phyloP scores from a whole-genome alignment of 2,797 vertebrate genomes.

The Microctenopoma steveboyesi region DNA sequence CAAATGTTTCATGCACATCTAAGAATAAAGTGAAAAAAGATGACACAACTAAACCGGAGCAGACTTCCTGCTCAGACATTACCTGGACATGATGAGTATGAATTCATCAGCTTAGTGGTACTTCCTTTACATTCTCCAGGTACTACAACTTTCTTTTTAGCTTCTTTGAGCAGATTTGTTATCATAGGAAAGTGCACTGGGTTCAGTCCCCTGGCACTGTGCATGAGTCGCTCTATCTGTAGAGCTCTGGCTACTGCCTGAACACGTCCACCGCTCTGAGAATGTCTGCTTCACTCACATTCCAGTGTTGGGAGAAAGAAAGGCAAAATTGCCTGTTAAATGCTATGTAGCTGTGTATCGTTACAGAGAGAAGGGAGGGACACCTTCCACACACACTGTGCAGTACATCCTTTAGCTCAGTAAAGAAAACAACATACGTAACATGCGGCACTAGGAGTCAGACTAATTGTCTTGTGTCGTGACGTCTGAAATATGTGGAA shows the following conservation, averaged over 20 bases:
- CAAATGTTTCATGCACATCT: neutral
- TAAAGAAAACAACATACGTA: conserved; percentile 10
- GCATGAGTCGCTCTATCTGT: conserved; percentile 31
- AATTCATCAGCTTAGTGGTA: neutral
- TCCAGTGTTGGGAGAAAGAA: conserved; percentile 71
- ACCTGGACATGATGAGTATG: neutral
- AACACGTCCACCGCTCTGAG: conserved; percentile 71
- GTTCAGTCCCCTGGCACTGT: conserved; percentile 18
- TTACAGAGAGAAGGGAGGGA: conserved; percentile 19
- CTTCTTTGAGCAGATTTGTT: conserved; percentile 2
- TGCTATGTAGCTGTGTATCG: conserved; percentile 28
- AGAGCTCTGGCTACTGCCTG: conserved; percentile 68
- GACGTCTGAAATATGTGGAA: neutral
- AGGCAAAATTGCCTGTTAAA: conserved; percentile 52
- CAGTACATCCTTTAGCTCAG: conserved; percentile 5
- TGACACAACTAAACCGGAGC: too few relatives aligned
- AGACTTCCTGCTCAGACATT: too few relatives aligned
- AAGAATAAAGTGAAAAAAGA: too few relatives aligned
- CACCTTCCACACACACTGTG: conserved; percentile 1
- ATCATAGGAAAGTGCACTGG: conserved; percentile 3
- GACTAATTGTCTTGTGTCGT: neutral
- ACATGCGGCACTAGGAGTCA: neutral
- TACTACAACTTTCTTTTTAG: neutral
- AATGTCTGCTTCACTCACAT: conserved; percentile 65
- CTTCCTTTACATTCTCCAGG: neutral